phyloP scores from a whole-genome alignment of 2,888 invertebrate genomes.

The Ectobius pallidus region DNA sequence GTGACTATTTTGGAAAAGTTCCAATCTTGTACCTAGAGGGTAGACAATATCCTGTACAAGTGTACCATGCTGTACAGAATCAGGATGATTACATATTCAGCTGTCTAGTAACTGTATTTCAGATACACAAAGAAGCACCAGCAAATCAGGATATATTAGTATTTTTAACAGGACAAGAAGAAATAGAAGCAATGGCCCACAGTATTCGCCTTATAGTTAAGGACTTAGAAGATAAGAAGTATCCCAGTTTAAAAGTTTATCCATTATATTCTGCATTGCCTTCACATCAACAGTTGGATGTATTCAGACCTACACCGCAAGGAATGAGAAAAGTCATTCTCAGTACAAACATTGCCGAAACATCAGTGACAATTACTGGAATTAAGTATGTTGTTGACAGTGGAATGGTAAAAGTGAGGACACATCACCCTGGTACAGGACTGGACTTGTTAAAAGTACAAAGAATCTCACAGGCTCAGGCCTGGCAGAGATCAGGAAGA shows the following conservation, averaged over 20 bases:
- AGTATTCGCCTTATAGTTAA: conserved; percentile 70
- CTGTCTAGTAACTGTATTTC: conserved; percentile 84
- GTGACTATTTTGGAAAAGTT: conserved; percentile 84
- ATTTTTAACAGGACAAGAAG: conserved; percentile 96
- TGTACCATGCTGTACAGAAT: conserved; percentile 71
- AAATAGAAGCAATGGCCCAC: conserved; percentile 85
- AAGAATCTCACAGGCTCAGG: conserved; percentile 87
- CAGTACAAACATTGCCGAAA: conserved; percentile 66
- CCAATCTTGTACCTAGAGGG: conserved; percentile 91
- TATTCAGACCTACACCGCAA: conserved; percentile 56
- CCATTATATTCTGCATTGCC: conserved; percentile 62
- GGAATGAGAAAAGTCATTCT: conserved; percentile 61
- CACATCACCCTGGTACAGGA: conserved; percentile 78
- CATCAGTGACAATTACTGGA: conserved; percentile 68
- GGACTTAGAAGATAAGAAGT: conserved; percentile 57
- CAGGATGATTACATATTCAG: conserved; percentile 87
- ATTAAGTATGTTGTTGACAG: conserved; percentile 91
- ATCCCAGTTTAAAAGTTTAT: conserved; percentile 74
- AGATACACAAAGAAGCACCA: conserved; percentile 83
- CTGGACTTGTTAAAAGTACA: conserved; percentile 83
- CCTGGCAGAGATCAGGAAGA: conserved; percentile 90
- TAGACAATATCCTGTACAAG: conserved; percentile 79
- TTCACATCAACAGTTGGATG: conserved; percentile 56
- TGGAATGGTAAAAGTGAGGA: conserved; percentile 88
- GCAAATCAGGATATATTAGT: conserved; percentile 87